Conservation (phyloP, 2,888 invertebrate genomes). For the Ptilodon capucinus region DNA sequence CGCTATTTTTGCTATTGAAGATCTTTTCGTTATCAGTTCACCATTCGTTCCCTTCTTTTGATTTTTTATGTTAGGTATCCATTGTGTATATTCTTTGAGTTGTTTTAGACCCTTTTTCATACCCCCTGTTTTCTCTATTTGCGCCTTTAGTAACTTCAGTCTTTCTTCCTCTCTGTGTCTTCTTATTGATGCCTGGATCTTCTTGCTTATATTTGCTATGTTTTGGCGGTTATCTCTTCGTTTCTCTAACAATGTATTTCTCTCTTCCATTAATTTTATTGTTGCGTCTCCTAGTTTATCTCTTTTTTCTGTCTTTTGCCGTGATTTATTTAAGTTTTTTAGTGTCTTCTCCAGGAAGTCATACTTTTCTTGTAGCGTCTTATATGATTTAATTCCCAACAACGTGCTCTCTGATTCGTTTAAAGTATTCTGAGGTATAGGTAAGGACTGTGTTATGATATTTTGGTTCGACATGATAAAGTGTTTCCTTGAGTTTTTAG, state of each 20-base stretch:
- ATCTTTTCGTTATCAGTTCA: neutral
- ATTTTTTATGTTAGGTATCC: constrained; percentile 19
- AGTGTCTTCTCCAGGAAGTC: neutral
- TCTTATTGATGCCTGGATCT: neutral
- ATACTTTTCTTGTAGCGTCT: neutral
- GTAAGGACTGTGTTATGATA: neutral
- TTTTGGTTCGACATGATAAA: neutral
- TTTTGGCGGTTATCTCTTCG: constrained; percentile 1
- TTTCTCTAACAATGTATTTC: neutral
- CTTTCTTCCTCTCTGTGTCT: neutral
- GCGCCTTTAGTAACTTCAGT: constrained; percentile 6
- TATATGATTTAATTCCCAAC: neutral
- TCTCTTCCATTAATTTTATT: neutral
- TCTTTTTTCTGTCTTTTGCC: neutral
- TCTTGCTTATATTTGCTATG: neutral
- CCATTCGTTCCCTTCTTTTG: neutral
- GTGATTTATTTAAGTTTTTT: neutral
- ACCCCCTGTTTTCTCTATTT: constrained; percentile 22
- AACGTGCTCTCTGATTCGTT: neutral
- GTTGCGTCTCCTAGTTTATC: neutral
- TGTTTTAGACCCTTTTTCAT: constrained; percentile 24
- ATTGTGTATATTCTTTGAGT: constrained; percentile 15
- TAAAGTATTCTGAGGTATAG: neutral
- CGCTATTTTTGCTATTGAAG: neutral
- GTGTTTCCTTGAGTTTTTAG: neutral